Evolutionary conservation across 2,113 vertebrate genomes (phyloP).

Genomic region (Limanda limanda): DNA sequence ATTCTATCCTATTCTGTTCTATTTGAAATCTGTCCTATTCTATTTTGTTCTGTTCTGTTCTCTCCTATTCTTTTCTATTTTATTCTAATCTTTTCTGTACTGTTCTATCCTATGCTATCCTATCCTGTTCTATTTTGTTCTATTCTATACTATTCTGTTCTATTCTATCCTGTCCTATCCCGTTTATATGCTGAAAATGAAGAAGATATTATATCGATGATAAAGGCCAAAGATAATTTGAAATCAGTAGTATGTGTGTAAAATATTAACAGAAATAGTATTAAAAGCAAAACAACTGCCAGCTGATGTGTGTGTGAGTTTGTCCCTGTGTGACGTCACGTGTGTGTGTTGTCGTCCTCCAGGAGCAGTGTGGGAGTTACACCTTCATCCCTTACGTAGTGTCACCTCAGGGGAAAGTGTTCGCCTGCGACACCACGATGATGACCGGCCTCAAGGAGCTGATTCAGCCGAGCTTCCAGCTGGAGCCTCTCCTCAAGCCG

Average conservation of each 20-base stretch:
- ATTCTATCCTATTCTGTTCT: too few relatives aligned
- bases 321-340: background rate
- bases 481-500: constrained; percentile 85
- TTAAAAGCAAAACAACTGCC: background rate
- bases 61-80: too few relatives aligned
- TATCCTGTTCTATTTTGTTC: too few relatives aligned
- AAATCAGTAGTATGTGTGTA: background rate
- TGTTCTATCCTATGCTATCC: too few relatives aligned
- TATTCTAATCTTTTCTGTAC: too few relatives aligned
- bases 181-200: too few relatives aligned
- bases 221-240: background rate
- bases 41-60: too few relatives aligned
- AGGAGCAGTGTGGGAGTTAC: constrained; percentile 90
- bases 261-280: background rate
- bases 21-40: too few relatives aligned
- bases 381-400: constrained; percentile 90
- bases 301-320: background rate
- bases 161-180: too few relatives aligned
- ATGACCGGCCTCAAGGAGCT: constrained; percentile 84
- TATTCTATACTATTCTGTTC: too few relatives aligned
- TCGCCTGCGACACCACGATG: constrained; percentile 84
- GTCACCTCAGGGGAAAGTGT: constrained; percentile 86
- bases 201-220: too few relatives aligned
- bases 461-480: constrained; percentile 83
- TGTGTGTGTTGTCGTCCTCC: constrained; percentile 8